A percentile compares a stretch with the other conserved stretches of the same genome.
phyloP scores from a whole-genome alignment of 1,140 invertebrate genomes.

The Melanaphis sacchari region DNA sequence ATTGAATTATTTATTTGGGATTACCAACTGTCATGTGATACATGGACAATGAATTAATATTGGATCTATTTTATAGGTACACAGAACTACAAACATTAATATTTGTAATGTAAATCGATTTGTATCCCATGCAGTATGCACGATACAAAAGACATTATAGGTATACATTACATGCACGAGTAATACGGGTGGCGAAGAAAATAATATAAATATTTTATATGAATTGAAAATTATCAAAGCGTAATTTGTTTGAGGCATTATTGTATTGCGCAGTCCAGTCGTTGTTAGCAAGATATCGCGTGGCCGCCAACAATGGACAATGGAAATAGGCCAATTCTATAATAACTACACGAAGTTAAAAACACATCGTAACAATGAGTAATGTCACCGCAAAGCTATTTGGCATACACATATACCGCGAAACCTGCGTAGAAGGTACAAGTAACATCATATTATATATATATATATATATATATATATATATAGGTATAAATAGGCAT shows the following conservation, averaged over 20 bases:
- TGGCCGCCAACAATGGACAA: constrained; percentile 49
- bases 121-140: not conserved
- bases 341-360: constrained; percentile 25
- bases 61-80: not conserved
- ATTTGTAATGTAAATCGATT: not conserved
- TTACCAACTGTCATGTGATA: not conserved
- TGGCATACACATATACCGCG: not conserved
- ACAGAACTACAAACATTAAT: not conserved
- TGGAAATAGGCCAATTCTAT: constrained; percentile 42
- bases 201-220: not conserved
- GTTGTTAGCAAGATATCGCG: constrained; percentile 11
- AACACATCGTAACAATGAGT: constrained; percentile 38
- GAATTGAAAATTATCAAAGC: not conserved
- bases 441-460: not conserved
- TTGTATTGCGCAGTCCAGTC: not conserved
- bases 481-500: not conserved
- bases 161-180: not conserved
- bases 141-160: not conserved
- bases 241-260: not conserved
- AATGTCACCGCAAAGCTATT: constrained; percentile 24
- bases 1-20: constrained; percentile 18
- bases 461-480: not conserved
- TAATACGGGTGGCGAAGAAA: not conserved
- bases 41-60: not conserved
- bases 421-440: not conserved